Base-by-base conservation (phyloP, 1,140 invertebrate genomes). In the Conus ventricosus region DNA sequence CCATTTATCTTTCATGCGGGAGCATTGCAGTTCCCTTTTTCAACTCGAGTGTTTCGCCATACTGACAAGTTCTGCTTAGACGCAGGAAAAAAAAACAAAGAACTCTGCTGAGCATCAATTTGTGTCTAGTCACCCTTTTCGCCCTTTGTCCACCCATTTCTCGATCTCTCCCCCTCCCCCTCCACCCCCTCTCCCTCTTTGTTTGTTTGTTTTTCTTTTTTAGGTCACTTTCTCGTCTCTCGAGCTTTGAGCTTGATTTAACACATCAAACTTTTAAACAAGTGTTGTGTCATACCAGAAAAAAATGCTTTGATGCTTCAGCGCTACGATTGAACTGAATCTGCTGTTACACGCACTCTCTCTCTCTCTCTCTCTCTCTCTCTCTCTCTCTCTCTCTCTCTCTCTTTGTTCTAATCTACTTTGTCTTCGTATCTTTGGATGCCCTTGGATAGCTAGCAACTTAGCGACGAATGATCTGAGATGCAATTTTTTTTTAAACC, bases 331-430 rank as follows among this genome's bases (percentile, higher is more conserved):
- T 39, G 3, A 39, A 39, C 39, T 39, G 39, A 39, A 39, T 39
- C 39, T 39, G 39, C 39, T 39, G 39, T 39, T 39, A 39, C 39
- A 39, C 39, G 3, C 39, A 39, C 39, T 1, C 78, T 4, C 78
- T 4, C 78, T 80, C 78, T 80, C 78, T 80, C 78, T 80, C 78
- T 80, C 78, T 80, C 78, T 80, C 78, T 80, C 78, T 80, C 78
- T 80, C 78, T 4, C 78, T 4, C 78, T 80, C 78, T 80, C 78
- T 80, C 78, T 80, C 78, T 80, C 78, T 80, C 78, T 80, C 78
- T 80, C 78, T 80, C 78, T 80, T 5, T 80, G 3, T 15, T 53
- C 23, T 13, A 13, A 10, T 80, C 78, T n/a, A 63, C 17, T 63
- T 20, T 63, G 10, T 20, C 10, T 20, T 13, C 1, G 60, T 11